phyloP scores from a whole-genome alignment of 1,140 invertebrate species.

The Homarus americanus region DNA sequence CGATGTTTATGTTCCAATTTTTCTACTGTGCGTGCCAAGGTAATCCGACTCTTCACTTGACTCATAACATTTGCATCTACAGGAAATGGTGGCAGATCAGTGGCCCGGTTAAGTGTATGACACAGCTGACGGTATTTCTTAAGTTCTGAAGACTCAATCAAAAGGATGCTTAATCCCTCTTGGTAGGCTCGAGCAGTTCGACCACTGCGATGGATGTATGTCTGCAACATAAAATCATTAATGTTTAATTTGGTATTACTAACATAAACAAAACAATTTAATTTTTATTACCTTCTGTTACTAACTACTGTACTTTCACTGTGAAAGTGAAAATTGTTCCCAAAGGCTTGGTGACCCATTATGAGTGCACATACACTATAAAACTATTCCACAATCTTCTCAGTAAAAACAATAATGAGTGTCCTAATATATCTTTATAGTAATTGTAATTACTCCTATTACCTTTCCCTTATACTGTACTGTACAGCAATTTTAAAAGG shows the following conservation, averaged over 20 bases:
- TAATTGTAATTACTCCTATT: too few species aligned
- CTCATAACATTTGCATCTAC: slow-evolving; percentile 84
- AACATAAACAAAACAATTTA: neutral
- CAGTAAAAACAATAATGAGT: too few species aligned
- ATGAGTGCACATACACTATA: too few species aligned
- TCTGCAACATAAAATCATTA: slow-evolving; percentile 79
- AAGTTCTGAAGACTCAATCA: slow-evolving; percentile 93
- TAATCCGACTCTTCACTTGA: slow-evolving; percentile 84
- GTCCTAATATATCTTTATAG: too few species aligned
- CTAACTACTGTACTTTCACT: too few species aligned
- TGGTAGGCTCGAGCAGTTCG: slow-evolving; percentile 93
- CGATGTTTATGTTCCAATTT: slow-evolving; percentile 84
- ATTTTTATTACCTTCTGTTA: neutral
- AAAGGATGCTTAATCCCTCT: slow-evolving; percentile 93
- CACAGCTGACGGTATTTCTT: slow-evolving; percentile 89
- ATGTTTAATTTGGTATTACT: neutral
- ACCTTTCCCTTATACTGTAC: too few species aligned
- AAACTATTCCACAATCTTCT: too few species aligned
- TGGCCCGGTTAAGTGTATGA: slow-evolving; percentile 89
- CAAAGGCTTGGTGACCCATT: too few species aligned
- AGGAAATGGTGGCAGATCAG: slow-evolving; percentile 89
- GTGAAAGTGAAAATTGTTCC: too few species aligned
- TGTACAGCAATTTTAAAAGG: too few species aligned
- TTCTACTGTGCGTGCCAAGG: slow-evolving; percentile 89
- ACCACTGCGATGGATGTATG: slow-evolving; percentile 97